These are phyloP conservation scores for Epizoanthus fatuus DNA, from an alignment of 92 coral and sea anemone genomes.

Conservation along the genomic window DNA sequence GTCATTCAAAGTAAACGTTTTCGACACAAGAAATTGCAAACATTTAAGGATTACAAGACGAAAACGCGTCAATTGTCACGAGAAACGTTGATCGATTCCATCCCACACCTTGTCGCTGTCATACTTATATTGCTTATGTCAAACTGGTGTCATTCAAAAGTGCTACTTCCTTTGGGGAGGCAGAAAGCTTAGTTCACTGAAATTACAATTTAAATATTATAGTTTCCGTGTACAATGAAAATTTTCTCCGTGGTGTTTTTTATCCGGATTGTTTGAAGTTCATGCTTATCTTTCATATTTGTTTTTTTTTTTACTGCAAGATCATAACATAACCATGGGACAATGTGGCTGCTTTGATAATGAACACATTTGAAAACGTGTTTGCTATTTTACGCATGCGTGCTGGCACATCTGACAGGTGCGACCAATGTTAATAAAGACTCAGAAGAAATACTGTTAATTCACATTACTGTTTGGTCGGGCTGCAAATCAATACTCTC, in stretches of 20 bases:
- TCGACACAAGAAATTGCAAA: background rate
- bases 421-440: background rate
- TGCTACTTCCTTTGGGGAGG: background rate
- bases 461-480: background rate
- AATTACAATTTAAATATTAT: conserved; percentile 2
- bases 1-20: background rate
- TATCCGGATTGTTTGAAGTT: background rate
- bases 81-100: conserved; percentile 8
- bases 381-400: conserved; percentile 21
- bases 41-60: background rate
- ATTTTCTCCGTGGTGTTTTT: background rate
- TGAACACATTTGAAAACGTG: too few species aligned
- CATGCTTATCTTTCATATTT: background rate
- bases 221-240: background rate
- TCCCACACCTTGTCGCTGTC: background rate
- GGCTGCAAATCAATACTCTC: background rate
- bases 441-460: conserved; percentile 1
- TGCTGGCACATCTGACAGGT: conserved; percentile 23
- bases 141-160: background rate
- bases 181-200: background rate
- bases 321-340: background rate
- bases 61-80: background rate
- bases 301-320: background rate
- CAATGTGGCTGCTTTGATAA: background rate
- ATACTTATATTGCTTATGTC: background rate